Base-by-base conservation (phyloP, 1,140 invertebrate genomes). In the Heliothis subflexa region DNA sequence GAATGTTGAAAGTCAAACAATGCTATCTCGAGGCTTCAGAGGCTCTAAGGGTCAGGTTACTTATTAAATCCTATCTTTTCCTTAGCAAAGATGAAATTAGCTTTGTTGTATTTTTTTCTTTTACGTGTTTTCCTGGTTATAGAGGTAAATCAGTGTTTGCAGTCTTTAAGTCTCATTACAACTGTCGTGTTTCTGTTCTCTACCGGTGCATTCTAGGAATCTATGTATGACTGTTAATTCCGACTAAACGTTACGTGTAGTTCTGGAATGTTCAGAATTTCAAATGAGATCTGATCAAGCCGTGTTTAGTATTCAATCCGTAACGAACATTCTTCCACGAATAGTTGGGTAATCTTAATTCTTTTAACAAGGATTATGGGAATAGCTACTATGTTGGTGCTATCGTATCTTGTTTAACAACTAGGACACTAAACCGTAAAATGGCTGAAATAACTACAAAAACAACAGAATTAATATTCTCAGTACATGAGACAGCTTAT, bases 381-480 rank as follows among this genome's bases (percentile, higher is more conserved):
- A 13, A 10, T 11, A 59, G 18, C 54, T 21, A 7, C 18, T 16
- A 21, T 11, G 10, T 11, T 55, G 9, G 9, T 55, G 54, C 18
- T 21, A 21, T 9, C 14, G 16, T 55, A 55, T 55, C 18, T 21
- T 21, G 54, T 21, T 1, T 55, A 59, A 14, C 3, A 28, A 28
- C 21, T 59, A 59, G 21, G 55, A 59, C 55, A 13, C 12, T 5
- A 14, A 21, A 28, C 16, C 21, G 25, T 21, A 59, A 25, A 55
- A 11, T 11, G 54, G 11, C 3, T 28, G 55, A n/a, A 45, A 0
- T 11, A 33, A 16, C 5, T 14, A 10, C 14, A 47, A 66, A 66
- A 47, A 18, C 62, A 66, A 47, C 40, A 47, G 21, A 73, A 73
- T 57, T 73, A 57, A 57, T 73, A 57, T 73, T 55, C 54, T 16